Evolutionary conservation across 1,140 invertebrate species (phyloP).

Genomic region (Neodiprion pinetum): DNA sequence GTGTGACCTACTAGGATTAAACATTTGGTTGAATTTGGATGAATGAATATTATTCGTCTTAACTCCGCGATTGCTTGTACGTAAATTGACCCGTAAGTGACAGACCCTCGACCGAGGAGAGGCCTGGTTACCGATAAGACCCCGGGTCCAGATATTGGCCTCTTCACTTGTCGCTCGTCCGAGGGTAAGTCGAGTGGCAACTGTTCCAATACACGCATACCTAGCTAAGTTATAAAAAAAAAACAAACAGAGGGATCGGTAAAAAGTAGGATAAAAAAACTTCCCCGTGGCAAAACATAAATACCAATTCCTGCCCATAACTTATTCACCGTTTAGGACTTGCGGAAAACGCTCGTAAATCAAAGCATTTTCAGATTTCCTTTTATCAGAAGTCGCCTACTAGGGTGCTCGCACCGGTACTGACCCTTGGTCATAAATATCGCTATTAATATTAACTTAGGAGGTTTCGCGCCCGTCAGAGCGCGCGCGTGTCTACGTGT

Average conservation of each 20-base stretch:
- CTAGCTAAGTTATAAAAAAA: too few relatives aligned
- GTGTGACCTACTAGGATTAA: too few relatives aligned
- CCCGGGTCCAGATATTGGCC: neutral
- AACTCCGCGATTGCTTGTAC: neutral
- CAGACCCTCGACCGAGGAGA: neutral
- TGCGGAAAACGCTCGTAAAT: conserved; percentile 7
- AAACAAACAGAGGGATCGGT: neutral
- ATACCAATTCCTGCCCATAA: conserved; percentile 9
- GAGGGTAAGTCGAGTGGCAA: too few relatives aligned
- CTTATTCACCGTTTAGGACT: conserved; percentile 14
- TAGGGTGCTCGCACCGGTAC: neutral
- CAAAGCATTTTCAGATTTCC: conserved; percentile 15
- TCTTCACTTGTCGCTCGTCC: too few relatives aligned
- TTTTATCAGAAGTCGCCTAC: conserved; percentile 8
- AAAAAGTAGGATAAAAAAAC: neutral
- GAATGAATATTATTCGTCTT: neutral
- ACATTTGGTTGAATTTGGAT: too few relatives aligned
- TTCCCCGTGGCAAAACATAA: neutral
- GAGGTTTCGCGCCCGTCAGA: neutral
- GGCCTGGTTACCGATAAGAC: neutral
- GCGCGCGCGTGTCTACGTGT: neutral
- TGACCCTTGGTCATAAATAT: conserved; percentile 5
- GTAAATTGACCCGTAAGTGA: neutral
- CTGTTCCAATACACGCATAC: too few relatives aligned
- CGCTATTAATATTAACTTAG: conserved; percentile 7